Evolutionary conservation across 2,888 invertebrate species (phyloP).

Genomic region (Erebia ligea): DNA sequence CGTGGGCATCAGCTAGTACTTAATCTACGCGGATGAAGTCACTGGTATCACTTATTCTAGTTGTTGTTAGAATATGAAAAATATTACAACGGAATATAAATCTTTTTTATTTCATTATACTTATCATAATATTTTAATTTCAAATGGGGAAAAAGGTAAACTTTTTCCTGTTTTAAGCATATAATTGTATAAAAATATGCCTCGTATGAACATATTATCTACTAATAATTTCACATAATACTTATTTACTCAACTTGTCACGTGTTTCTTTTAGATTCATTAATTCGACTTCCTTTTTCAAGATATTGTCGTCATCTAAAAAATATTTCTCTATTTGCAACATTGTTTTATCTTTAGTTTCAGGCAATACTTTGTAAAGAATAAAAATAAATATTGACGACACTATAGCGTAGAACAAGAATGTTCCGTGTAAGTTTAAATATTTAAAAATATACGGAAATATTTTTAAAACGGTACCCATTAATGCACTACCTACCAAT

Average conservation of each 20-base stretch:
- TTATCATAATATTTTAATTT: too few species aligned
- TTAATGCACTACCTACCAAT: neutral
- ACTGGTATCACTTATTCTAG: too few species aligned
- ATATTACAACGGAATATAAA: too few species aligned
- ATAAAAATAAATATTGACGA: conserved; percentile 29
- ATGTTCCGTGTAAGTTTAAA: conserved; percentile 45
- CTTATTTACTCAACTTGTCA: neutral
- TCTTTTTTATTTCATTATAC: too few species aligned
- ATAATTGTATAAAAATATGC: too few species aligned
- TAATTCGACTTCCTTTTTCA: neutral
- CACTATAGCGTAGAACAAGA: conserved; percentile 37
- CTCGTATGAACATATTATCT: neutral
- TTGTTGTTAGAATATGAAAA: too few species aligned
- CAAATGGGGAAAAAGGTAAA: too few species aligned
- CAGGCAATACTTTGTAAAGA: conserved; percentile 39
- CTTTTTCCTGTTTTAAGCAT: too few species aligned
- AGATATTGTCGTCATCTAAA: neutral
- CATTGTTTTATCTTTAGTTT: conserved; percentile 46
- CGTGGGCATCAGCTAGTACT: too few species aligned
- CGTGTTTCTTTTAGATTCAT: neutral
- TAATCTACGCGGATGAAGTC: too few species aligned
- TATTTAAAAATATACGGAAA: conserved; percentile 45
- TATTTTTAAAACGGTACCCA: conserved; percentile 45
- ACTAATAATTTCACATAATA: too few species aligned
- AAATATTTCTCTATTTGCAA: conserved; percentile 43